phyloP scores from a whole-genome alignment of 2,113 vertebrate genomes.

The Myotis yumanensis region DNA sequence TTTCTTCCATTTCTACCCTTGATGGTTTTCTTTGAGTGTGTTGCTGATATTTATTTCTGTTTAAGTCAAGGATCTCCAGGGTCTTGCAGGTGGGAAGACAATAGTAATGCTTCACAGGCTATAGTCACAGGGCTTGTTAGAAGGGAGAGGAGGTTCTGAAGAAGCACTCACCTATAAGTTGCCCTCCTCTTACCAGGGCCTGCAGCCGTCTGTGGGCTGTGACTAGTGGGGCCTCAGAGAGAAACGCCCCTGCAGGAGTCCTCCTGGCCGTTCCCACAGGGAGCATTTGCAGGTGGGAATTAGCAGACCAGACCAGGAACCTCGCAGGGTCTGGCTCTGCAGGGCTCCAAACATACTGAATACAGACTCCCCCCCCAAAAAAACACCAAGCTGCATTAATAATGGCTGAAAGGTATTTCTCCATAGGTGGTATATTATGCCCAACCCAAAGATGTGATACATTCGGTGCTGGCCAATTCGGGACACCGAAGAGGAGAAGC shows the following conservation, averaged over 20 bases:
- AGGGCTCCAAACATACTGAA: background rate
- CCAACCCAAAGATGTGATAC: background rate
- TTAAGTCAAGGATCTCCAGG: background rate
- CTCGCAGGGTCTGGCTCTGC: background rate
- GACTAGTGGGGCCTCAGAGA: background rate
- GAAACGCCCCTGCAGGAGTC: background rate
- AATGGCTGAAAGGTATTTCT: background rate
- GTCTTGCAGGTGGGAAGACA: background rate
- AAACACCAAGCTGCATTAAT: background rate
- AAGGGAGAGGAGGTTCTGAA: background rate
- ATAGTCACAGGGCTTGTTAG: background rate
- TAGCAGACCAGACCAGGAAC: background rate
- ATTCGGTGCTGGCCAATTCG: background rate
- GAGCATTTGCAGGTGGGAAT: background rate
- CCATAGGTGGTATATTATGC: background rate
- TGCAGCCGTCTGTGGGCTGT: background rate
- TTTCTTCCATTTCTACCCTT: background rate
- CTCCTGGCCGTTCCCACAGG: background rate
- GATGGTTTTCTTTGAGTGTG: background rate
- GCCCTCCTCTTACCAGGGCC: background rate
- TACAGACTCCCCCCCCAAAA: background rate
- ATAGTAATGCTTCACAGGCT: background rate
- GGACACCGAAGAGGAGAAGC: background rate
- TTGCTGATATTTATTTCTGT: background rate
- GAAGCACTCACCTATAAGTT: background rate